These are phyloP conservation scores for Equus przewalskii DNA, from an alignment of 2,113 vertebrate genomes.

Conservation along the genomic window DNA sequence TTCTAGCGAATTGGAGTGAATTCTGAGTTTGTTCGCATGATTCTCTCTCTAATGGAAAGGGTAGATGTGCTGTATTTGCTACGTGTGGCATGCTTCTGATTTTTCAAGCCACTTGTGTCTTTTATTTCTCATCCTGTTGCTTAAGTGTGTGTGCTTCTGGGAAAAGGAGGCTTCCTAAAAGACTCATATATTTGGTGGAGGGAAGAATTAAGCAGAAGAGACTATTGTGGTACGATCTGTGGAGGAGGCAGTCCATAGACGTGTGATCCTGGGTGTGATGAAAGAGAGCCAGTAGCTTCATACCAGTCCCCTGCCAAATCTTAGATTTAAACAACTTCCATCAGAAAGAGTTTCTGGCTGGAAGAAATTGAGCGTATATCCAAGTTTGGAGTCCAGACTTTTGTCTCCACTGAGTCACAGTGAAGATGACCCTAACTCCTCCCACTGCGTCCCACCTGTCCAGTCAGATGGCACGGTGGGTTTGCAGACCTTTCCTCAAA, in stretches of 20 bases:
- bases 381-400: not conserved
- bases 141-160: slow-evolving; percentile 41
- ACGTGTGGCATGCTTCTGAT: slow-evolving; percentile 59
- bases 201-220: not conserved
- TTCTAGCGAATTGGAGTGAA: not conserved
- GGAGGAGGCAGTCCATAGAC: not conserved
- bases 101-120: slow-evolving; percentile 50
- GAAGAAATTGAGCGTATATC: not conserved
- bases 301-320: not conserved
- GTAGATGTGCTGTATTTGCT: slow-evolving; percentile 31
- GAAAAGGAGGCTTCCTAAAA: not conserved
- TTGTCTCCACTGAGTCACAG: slow-evolving; percentile 17
- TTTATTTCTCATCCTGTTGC: slow-evolving; percentile 56
- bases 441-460: not conserved
- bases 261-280: not conserved
- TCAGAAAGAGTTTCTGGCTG: not conserved
- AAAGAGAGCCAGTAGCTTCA: not conserved
- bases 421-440: not conserved
- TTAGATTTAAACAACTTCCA: not conserved
- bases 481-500: not conserved
- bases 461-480: not conserved
- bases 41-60: not conserved
- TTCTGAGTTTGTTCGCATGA: slow-evolving; percentile 65
- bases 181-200: not conserved
- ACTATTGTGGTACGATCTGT: accelerated